Base-by-base conservation (phyloP, 1,140 invertebrate species). In the Plectrocnemia conspersa region DNA sequence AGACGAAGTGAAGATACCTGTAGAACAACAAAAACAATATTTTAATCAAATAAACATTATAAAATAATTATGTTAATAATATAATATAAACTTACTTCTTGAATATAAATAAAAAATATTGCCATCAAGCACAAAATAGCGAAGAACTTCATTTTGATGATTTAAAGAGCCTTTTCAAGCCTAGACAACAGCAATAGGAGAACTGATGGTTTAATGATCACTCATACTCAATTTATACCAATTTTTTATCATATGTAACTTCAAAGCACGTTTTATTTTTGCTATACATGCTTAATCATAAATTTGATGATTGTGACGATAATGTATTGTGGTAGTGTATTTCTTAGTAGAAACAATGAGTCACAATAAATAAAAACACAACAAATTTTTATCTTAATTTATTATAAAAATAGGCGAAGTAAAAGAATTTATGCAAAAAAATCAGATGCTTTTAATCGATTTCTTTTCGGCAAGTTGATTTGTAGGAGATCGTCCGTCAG, bases 401-500 rank as follows among this genome's bases (percentile, higher is more conserved):
- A 9, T 36, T 7, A 1, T 24, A 36, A 36, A 44, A 22, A 44
- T 18, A 46, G 2, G 13, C 13, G 13, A 15, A 29, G 25, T 29
- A 29, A 6, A 29, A 29, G n/a, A 44, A 46, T 10, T 46, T 63
- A 65, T 27, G 63, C 59, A 63, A 84, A 83, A 62, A 81, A 82
- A 64, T 86, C 83, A 23, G 81, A 67, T 3, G 83, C 83, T 64
- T 75, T 79, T 61, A 79, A 75, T 62, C 82, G 70, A 42, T 78
- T 81, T 13, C 72, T 62, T 57, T 72, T 74, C 6, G 83, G 81
- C n/a, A 89, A 74, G 64, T 74, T 75, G 33, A 85, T 82, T 58
- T 89, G 82, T 10, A 91, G 70, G 22, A 91, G 73, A 73, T 90
- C 83, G 67, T 90, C 87, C 6, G 88, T 90, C 0, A 89, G 69